These are phyloP conservation scores for Tylochromis polylepis DNA, from an alignment of 2,113 vertebrate species.

Conservation along the genomic window DNA sequence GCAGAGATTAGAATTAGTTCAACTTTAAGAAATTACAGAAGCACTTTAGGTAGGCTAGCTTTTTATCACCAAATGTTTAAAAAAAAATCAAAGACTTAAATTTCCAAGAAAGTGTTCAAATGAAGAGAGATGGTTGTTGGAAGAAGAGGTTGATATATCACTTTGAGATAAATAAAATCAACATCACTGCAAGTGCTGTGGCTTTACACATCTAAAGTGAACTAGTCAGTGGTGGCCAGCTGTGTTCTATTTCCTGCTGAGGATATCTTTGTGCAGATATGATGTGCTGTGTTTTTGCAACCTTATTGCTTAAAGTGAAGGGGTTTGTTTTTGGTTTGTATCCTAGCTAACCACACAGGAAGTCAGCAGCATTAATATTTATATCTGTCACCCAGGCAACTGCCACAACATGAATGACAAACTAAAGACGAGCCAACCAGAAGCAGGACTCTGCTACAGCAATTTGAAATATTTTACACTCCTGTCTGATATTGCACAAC, in stretches of 20 bases:
- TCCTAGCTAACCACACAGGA: conserved; percentile 74
- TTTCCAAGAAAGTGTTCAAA: background rate
- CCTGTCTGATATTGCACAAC: background rate
- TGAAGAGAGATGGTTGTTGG: background rate
- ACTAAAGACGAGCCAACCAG: background rate
- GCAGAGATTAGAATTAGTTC: background rate
- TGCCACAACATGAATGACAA: conserved; percentile 6
- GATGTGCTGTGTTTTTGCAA: background rate
- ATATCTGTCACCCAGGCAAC: conserved; percentile 56
- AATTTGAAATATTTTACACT: background rate
- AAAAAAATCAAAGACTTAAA: background rate
- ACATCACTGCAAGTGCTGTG: background rate
- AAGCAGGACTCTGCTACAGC: background rate
- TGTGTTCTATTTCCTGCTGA: conserved; percentile 6
- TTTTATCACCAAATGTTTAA: background rate
- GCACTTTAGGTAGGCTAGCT: background rate
- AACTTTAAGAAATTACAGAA: background rate
- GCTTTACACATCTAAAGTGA: background rate
- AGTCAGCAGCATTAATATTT: conserved; percentile 64
- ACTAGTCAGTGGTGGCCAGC: background rate
- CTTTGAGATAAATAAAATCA: background rate
- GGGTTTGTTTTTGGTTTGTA: background rate
- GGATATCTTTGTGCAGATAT: background rate
- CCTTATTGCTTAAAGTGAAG: background rate
- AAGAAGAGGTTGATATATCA: background rate